Percentiles rank a stretch among this genome's conserved stretches.
Evolutionary conservation across 2,797 vertebrate species (phyloP).

Genomic region (Acanthurus lineatus): DNA sequence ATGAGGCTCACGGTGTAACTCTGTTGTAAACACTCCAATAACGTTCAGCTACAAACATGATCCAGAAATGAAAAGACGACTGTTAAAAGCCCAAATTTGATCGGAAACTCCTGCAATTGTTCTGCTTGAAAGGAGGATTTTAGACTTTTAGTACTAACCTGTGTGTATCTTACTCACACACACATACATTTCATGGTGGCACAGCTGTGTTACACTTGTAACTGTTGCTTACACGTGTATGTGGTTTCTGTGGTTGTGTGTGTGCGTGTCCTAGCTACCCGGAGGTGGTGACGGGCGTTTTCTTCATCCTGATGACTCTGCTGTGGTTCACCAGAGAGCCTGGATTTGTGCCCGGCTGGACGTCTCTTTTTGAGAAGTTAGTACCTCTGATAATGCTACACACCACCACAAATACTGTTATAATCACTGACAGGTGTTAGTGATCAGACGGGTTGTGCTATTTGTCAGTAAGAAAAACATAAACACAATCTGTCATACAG

Average conservation of each 20-base stretch:
- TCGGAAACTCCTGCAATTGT: background rate
- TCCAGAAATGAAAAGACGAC: background rate
- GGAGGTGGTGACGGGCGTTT: conserved; percentile 95
- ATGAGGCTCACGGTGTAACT: background rate
- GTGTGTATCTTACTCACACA: conserved; percentile 19
- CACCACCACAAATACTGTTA: too few species aligned
- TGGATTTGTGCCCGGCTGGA: conserved; percentile 97
- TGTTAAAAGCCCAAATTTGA: background rate
- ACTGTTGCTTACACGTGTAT: conserved; percentile 24
- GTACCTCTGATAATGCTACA: conserved; percentile 44
- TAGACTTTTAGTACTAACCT: background rate
- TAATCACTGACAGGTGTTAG: background rate
- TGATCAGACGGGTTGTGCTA: background rate
- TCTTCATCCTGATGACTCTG: conserved; percentile 97
- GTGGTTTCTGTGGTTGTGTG: conserved; percentile 26
- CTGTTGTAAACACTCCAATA: background rate
- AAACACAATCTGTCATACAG: conserved; percentile 2
- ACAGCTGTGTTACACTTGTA: conserved; percentile 16
- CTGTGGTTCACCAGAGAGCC: conserved; percentile 99
- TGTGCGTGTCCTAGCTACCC: conserved; percentile 88
- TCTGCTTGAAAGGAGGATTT: background rate
- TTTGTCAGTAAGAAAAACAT: background rate
- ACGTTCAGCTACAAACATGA: background rate
- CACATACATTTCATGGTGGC: conserved; percentile 7
- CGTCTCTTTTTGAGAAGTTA: conserved; percentile 96